These are phyloP conservation scores for Lomographa bimaculata DNA, from an alignment of 2,888 invertebrate genomes.

Conservation along the genomic window DNA sequence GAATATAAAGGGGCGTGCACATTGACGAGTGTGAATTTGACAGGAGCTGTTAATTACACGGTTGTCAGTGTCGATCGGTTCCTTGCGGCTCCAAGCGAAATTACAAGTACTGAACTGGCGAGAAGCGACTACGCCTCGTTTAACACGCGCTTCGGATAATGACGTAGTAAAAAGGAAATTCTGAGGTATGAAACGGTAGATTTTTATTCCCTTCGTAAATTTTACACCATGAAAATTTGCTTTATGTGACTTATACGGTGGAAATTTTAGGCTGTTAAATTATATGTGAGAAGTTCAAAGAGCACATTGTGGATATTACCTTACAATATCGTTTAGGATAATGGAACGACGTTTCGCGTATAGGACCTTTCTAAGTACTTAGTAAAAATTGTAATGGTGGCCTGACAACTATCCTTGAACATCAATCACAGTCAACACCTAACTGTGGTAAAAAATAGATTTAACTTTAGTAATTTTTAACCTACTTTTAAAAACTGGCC, in stretches of 20 bases:
- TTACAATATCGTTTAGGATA: no score
- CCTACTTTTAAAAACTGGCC: no score
- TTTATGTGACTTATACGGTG: slow-evolving; percentile 7
- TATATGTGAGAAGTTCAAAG: neutral
- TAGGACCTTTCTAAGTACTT: no score
- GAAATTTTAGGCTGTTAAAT: slow-evolving; percentile 5
- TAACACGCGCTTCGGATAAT: slow-evolving; percentile 57
- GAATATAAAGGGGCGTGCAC: slow-evolving; percentile 41
- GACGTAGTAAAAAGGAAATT: slow-evolving; percentile 56
- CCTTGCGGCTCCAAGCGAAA: slow-evolving; percentile 55
- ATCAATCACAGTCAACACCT: no score
- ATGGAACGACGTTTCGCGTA: neutral
- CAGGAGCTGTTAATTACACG: slow-evolving; percentile 74
- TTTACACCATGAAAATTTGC: slow-evolving; percentile 19
- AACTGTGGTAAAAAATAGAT: no score
- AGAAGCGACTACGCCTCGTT: slow-evolving; percentile 55
- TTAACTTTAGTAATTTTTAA: no score
- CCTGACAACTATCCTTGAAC: no score
- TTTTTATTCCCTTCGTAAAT: slow-evolving; percentile 37
- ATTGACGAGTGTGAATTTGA: slow-evolving; percentile 69
- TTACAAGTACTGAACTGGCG: slow-evolving; percentile 46
- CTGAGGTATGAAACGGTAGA: slow-evolving; percentile 38
- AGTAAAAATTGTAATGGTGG: no score
- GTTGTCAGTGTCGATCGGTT: slow-evolving; percentile 55
- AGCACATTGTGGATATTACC: no score